Evolutionary conservation across 2,797 vertebrate species (phyloP), one percentile per base, ranked within the genome.

Genomic region (Loris lydekkerianus): DNA sequence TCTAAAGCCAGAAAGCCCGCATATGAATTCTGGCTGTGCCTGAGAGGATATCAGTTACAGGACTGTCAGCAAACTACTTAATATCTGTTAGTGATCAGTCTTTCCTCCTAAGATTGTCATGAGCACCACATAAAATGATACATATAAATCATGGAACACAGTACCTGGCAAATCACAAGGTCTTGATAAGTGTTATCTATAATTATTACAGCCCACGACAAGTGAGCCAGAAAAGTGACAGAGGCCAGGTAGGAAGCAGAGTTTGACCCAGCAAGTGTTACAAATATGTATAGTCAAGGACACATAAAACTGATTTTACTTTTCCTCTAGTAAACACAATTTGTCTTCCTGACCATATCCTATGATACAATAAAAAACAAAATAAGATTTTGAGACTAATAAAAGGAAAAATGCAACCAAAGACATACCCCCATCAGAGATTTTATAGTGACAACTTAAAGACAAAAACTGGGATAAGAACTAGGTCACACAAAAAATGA

Each of bases 281-380:
- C 40, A 96, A 87, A 94, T 53, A 80, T 20, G 34, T 53, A 40
- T 1, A 61, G 63, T 72, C 61, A 97, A 95, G 87, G 85, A 81
- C n/a, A 75, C 10, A 78, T 0, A 43, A 21, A 88, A 90, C 17
- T 75, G 67, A 78, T 85, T 95, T 90, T 37, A 77, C 94, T 83
- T 91, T 96, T 81, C 92, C 23, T 73, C 61, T 43, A 94, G 70
- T 23, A 96, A 92, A 91, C 77, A 86, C 37, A 94, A 95, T 94
- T 80, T 95, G 65, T 96, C 86, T 94, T 95, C 53, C 86, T 93
- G 77, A 72, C 65, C 34, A 86, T 92, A 93, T 11, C 29, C 40
- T 93, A 86, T 63, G 21, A 92, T n/a, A 75, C 8, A 73, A 88
- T 82, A 80, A 86, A 89, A 95, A 81, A 88, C 25, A 91, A 92